Evolutionary conservation across 1,140 invertebrate species (phyloP).

Genomic region (Sminthurides bifidus): DNA sequence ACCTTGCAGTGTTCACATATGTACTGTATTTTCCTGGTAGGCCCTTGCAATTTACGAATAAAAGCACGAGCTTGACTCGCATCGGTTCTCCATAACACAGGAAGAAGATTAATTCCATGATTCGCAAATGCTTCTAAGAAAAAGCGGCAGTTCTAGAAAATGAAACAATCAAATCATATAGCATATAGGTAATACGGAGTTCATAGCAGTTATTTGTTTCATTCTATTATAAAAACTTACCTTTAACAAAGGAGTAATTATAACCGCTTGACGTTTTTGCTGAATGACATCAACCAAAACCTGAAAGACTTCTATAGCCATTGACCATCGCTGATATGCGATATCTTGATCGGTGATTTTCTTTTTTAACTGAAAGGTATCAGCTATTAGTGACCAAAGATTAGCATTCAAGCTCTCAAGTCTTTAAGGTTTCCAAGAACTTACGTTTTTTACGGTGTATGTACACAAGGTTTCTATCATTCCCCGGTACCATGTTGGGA

Average conservation of each 20-base stretch:
- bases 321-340: constrained; percentile 2
- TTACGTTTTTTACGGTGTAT: constrained; percentile 23
- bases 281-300: constrained; percentile 13
- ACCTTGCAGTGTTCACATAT: constrained; percentile 31
- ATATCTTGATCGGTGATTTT: constrained; percentile 16
- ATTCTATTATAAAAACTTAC: constrained; percentile 6
- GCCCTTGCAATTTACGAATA: constrained; percentile 1
- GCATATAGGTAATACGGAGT: neutral
- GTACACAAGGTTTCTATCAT: constrained; percentile 14
- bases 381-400: too few relatives aligned
- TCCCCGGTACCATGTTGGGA: constrained; percentile 27
- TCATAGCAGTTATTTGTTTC: neutral
- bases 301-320: constrained; percentile 18
- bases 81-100: constrained; percentile 6
- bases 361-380: constrained; percentile 16
- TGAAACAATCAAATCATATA: constrained; percentile 3
- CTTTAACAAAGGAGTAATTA: constrained; percentile 20
- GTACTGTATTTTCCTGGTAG: constrained; percentile 20
- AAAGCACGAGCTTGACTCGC: constrained; percentile 7
- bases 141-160: constrained; percentile 12
- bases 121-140: constrained; percentile 24
- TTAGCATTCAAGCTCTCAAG: neutral
- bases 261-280: constrained; percentile 7
- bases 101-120: constrained; percentile 12
- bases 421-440: too few relatives aligned